phyloP scores from a whole-genome alignment of 2,888 invertebrate species.

The Leistus spinibarbis region DNA sequence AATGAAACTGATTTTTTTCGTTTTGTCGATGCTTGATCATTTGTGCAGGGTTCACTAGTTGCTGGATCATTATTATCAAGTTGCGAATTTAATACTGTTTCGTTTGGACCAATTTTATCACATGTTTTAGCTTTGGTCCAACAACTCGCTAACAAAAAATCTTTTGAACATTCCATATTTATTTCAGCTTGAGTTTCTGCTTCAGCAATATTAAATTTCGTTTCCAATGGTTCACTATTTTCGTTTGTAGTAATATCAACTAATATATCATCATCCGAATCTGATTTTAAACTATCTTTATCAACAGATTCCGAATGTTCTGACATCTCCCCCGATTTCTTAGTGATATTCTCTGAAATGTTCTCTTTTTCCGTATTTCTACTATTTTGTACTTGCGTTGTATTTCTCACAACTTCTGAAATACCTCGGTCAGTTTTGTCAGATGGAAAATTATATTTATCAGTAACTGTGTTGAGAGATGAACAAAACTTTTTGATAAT shows the following conservation, averaged over 20 bases:
- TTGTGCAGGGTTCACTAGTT: neutral
- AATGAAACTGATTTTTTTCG: neutral
- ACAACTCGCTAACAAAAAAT: too few relatives aligned
- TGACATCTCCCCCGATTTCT: neutral
- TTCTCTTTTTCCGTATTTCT: neutral
- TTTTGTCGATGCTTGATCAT: neutral
- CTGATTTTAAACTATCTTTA: neutral
- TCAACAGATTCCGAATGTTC: neutral
- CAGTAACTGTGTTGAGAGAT: neutral
- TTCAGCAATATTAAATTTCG: too few relatives aligned
- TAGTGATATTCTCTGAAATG: neutral
- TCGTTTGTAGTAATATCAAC: neutral
- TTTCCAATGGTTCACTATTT: too few relatives aligned
- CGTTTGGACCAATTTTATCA: neutral
- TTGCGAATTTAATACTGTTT: neutral
- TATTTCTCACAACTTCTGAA: too few relatives aligned
- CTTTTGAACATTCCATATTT: neutral
- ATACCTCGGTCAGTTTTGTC: too few relatives aligned
- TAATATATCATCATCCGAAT: neutral
- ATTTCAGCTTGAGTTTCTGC: neutral
- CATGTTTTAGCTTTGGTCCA: too few relatives aligned
- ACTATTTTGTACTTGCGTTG: neutral
- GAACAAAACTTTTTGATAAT: neutral
- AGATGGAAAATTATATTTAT: too few relatives aligned
- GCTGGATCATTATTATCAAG: neutral